Evolutionary conservation across 37 sponge, comb jelly and placozoan genomes (phyloP), one percentile per base, ranked within the genome.

Genomic region (Diacarnus erythraeanus): DNA sequence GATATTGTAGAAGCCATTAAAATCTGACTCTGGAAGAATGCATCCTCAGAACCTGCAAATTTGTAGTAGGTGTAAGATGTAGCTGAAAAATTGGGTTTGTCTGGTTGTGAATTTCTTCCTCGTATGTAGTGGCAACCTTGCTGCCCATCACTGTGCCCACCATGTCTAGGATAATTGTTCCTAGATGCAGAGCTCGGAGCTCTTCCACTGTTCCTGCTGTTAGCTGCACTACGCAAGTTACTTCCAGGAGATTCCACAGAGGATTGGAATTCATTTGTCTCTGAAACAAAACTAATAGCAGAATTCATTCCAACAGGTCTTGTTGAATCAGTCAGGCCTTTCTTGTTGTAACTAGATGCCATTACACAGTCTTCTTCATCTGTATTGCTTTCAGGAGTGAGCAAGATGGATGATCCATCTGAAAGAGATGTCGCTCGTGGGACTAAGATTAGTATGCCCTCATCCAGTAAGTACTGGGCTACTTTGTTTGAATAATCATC

Each of bases 11-110:
- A 81, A 1, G 80, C 80, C 8, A 47, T 21, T 27, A 83, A 56
- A 37, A 89, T 58, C 61, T 79, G 76, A 38, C 84, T 78, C 33
- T 79, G 84, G 2, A 36, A 59, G 2, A 74, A 61, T 1, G 38
- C 38, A 68, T 89, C 89, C 64, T 89, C 84, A 5, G 56, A 36
- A 9, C 78, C 84, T 2, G 84, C 54, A 75, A 89, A 89, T 33
- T 79, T 78, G 54, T 89, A 89, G 23, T 58, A 77, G 3, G 63
- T 41, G 2, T 71, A 21, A 2, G 42, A 31, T 2, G 61, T 76
- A 44, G 71, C 59, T 0, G 38, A 39, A 35, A 65, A 65, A 30
- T 2, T 2, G 3, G 9, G 34, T 6, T 30, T 30, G 34, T 65
- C 34, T 5, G 34, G 33, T 17, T 31, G 31, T 10, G 29, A 17